Conservation (phyloP, 30 jellyfish, hydroid and myxozoan genomes). For the Euphysa ruthae region DNA sequence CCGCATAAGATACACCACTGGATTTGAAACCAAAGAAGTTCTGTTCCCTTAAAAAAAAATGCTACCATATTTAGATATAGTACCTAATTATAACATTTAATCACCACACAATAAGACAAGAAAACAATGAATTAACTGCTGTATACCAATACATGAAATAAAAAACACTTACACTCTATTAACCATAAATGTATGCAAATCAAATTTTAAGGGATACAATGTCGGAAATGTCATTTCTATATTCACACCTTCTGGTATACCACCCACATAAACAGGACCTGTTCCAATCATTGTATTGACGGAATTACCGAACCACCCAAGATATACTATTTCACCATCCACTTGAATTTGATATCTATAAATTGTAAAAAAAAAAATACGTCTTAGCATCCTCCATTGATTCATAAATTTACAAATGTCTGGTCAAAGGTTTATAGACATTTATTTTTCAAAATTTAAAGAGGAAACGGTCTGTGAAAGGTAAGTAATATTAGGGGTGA, state of each 20-base stretch:
- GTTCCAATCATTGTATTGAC: slow-evolving; percentile 44
- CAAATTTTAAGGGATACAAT: slow-evolving; percentile 43
- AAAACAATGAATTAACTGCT: background rate
- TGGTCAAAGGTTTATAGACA: too few relatives aligned
- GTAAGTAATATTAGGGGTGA: too few relatives aligned
- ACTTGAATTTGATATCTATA: slow-evolving; percentile 57
- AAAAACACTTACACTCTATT: slow-evolving; percentile 48
- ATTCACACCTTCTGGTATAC: slow-evolving; percentile 47
- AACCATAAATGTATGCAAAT: slow-evolving; percentile 44
- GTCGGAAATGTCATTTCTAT: slow-evolving; percentile 63
- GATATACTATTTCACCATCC: slow-evolving; percentile 50
- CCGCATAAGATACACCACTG: slow-evolving; percentile 91
- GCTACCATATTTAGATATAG: background rate
- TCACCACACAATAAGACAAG: background rate
- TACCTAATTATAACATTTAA: background rate
- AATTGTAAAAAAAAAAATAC: too few relatives aligned
- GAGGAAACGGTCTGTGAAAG: too few relatives aligned
- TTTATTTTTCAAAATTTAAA: too few relatives aligned
- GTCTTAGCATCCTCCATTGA: too few relatives aligned
- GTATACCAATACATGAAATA: background rate
- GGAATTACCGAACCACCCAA: slow-evolving; percentile 92
- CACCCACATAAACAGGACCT: slow-evolving; percentile 68
- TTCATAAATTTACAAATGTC: too few relatives aligned
- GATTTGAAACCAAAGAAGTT: slow-evolving; percentile 54
- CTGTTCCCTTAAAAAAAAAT: slow-evolving; percentile 46